A percentile compares a stretch with the other conserved stretches of the same genome.
Evolutionary conservation across 2,888 invertebrate genomes (phyloP).

Genomic region (Microdon myrmicae): DNA sequence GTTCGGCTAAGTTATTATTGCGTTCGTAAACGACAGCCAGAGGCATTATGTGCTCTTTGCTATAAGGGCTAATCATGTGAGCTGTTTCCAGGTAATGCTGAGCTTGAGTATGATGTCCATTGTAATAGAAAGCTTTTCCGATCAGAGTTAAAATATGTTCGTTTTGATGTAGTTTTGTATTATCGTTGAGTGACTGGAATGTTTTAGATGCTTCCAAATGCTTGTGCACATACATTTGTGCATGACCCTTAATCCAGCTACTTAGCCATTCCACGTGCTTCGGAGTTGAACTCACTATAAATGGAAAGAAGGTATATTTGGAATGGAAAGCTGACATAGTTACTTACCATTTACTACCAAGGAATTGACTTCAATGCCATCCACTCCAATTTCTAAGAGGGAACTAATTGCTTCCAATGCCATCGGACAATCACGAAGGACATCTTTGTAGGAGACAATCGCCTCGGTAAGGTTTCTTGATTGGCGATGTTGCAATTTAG

Average conservation of each 20-base stretch:
- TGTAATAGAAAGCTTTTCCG: conserved; percentile 78
- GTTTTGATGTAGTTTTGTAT: conserved; percentile 75
- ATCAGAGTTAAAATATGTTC: conserved; percentile 74
- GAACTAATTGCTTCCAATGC: conserved; percentile 81
- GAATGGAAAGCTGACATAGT: not conserved
- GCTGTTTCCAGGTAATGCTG: conserved; percentile 68
- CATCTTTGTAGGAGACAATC: conserved; percentile 81
- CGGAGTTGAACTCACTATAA: conserved; percentile 58
- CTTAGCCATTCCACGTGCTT: conserved; percentile 70
- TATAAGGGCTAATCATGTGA: conserved; percentile 68
- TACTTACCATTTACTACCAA: conserved; percentile 73
- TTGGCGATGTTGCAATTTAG: conserved; percentile 76
- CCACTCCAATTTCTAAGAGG: conserved; percentile 76
- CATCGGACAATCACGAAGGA: conserved; percentile 78
- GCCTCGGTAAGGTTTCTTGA: conserved; percentile 74
- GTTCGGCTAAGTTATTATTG: conserved; percentile 71
- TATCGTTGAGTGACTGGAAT: conserved; percentile 75
- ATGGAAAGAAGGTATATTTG: conserved; percentile 3
- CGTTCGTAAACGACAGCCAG: conserved; percentile 73
- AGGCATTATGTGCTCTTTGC: conserved; percentile 73
- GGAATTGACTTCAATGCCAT: conserved; percentile 79
- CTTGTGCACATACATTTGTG: conserved; percentile 75
- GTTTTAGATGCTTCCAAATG: conserved; percentile 75
- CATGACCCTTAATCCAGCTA: conserved; percentile 73
- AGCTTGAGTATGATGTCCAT: conserved; percentile 77